Base-by-base conservation (phyloP, 2,888 invertebrate species). In the Metellina segmentata region DNA sequence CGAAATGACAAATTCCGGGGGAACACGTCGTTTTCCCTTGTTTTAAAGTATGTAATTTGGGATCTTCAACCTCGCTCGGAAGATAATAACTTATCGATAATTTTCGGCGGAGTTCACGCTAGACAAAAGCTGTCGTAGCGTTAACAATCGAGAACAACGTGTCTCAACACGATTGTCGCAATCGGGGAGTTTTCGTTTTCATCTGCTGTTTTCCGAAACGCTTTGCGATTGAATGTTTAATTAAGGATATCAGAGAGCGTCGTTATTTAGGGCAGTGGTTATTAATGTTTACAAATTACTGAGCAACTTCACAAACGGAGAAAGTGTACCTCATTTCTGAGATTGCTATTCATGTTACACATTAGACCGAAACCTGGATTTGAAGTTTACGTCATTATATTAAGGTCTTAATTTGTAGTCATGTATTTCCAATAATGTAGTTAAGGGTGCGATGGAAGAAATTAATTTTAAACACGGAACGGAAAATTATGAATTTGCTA, bases 81-180 rank as follows among this genome's bases (percentile, higher is more conserved):
- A 85, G 61, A 69, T 85, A 53, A 77, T 85, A 85, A 75, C 75
- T 75, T 85, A 69, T 85, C 53, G 49, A 75, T 75, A 49, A 75
- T 75, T 85, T 48, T 16, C n/a, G 34, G 34, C 34, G 72, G 20
- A 61, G 53, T 61, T 81, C 61, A 16, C 52, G 51, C n/a, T n/a
- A 13, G 70, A 71, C 81, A 71, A 71, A 71, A 51, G 81, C 61
- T 16, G 19, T 48, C 16, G 61, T 61, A 20, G 52, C 16, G 49
- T 81, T 78, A 34, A 70, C 81, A 82, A 82, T 82, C 11, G 81
- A 49, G 71, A 49, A 82, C 49, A 51, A 9, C 51, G 9, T 82
- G 71, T 49, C 20, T 79, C 61, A 61, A 20, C 61, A 11, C 11
- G 61, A 53, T 7, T 13, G 79, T 19, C 53, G 34, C 53, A 61